These are phyloP conservation scores for Entelurus aequoreus DNA, from an alignment of 2,113 vertebrate genomes.

Conservation along the genomic window DNA sequence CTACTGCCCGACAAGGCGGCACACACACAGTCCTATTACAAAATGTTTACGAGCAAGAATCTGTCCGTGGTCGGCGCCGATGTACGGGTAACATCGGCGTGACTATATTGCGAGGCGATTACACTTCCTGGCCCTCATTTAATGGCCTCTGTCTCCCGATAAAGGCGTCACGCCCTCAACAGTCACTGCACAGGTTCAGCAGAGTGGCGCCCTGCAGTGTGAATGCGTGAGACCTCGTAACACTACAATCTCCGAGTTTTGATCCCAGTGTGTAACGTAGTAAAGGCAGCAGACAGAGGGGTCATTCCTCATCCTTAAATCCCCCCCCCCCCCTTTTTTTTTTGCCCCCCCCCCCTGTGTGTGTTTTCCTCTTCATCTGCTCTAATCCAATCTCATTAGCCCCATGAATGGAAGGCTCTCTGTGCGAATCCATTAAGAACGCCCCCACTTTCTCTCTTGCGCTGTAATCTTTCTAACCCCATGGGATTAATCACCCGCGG, in stretches of 20 bases:
- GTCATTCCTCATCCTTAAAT: conserved; percentile 17
- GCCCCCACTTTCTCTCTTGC: conserved; percentile 21
- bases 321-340: background rate
- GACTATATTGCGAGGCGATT: no score
- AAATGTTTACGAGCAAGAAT: no score
- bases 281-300: background rate
- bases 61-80: no score
- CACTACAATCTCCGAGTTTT: background rate
- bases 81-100: no score
- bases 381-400: conserved; percentile 66
- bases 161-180: no score
- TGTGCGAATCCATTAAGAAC: conserved; percentile 61
- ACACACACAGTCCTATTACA: no score
- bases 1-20: no score
- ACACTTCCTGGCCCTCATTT: no score
- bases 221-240: background rate
- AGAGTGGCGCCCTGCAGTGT: background rate
- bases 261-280: background rate
- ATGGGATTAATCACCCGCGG: conserved; percentile 66
- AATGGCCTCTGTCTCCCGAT: no score
- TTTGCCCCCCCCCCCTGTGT: conserved; percentile 14
- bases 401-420: conserved; percentile 53
- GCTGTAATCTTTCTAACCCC: conserved; percentile 61
- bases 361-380: conserved; percentile 34
- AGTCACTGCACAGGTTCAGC: background rate